Evolutionary conservation across 2,113 vertebrate species (phyloP), one percentile per base, ranked within the genome.

Genomic region (Cacatua alba): DNA sequence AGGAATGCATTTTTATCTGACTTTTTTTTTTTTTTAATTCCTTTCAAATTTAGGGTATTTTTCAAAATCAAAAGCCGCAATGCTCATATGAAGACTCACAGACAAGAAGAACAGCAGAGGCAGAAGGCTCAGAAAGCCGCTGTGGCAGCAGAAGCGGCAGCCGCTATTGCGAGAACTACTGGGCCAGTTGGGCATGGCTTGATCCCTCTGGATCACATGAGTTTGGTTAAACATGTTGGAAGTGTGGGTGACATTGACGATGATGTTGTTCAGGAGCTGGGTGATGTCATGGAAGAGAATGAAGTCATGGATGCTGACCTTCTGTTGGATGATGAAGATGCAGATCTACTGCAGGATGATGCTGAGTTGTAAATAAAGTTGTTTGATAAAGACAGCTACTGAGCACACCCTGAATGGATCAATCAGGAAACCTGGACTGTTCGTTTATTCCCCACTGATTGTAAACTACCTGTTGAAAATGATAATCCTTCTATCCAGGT

Each of bases 51-150:
- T 71, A 99, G 99, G 96, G 98, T 99, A 44, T 99, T 99, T 98
- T 98, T 98, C 95, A 99, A 98, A 97, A 99, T 99, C 96, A 99
- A 99, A 98, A 99, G 99, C 96, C 98, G 98, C 55, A 99, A 99
- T 17, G 99, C 99, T 21, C 99, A 99, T 95, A 99, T 99, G 99
- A 99, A 99, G 93, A 99, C 98, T 14, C 99, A 99, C 96, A 97
- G 98, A 43, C 99, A 98, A 39, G 99, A 99, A 75, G 98, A 99
- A n/a, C 97, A 98, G 74, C 98, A 98, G 92, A 97, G 98, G 72
- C 98, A 98, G 78, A 98, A 98, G 80, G 98, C 98, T 19, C 98
- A 98, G 89, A 98, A 98, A 92, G 98, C 98, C 9, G 97, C 98
- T n/a, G 98, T 98, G 24, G 98, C 98, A 9, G 98, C 98, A 6